A percentile compares a stretch with the other conserved stretches of the same genome.
These are phyloP conservation scores for Formica exsecta DNA, from an alignment of 1,140 invertebrate species.

Conservation along the genomic window DNA sequence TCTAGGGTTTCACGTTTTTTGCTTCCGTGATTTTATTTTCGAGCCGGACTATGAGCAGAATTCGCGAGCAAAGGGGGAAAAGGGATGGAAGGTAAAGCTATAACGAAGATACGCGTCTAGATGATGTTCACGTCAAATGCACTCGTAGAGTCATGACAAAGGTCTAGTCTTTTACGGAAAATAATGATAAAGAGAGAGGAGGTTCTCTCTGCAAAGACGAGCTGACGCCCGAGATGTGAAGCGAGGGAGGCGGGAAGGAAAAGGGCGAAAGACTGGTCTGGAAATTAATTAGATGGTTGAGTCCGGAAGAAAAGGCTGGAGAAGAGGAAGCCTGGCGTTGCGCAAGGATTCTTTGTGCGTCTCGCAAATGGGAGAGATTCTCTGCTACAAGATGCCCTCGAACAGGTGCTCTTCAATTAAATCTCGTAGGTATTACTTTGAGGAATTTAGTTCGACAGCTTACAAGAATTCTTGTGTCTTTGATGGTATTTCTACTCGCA, in stretches of 20 bases:
- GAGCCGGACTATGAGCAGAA: not conserved
- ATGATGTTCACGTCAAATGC: conserved; percentile 13
- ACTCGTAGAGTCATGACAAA: conserved; percentile 20
- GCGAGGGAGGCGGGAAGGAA: too few relatives aligned
- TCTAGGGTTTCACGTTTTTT: not conserved
- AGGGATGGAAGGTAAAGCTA: not conserved
- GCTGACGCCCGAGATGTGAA: not conserved
- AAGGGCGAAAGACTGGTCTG: conserved; percentile 15
- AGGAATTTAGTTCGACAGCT: conserved; percentile 1
- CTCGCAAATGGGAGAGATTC: not conserved
- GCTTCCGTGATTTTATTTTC: not conserved
- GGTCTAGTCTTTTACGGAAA: conserved; percentile 26
- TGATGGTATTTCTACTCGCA: not conserved
- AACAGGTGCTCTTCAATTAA: conserved; percentile 14
- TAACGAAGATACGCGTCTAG: conserved; percentile 23
- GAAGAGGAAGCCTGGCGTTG: conserved; percentile 26
- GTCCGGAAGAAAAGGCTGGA: conserved; percentile 26
- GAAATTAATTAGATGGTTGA: conserved; percentile 63
- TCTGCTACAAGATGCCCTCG: not conserved
- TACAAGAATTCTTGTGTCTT: not conserved
- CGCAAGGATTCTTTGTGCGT: conserved; percentile 18
- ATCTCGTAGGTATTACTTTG: not conserved
- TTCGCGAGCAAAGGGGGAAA: too few relatives aligned
- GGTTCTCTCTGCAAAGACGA: conserved; percentile 18
- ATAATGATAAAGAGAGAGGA: not conserved